Evolutionary conservation across 1,140 invertebrate genomes (phyloP).

Genomic region (Latrodectus geometricus): DNA sequence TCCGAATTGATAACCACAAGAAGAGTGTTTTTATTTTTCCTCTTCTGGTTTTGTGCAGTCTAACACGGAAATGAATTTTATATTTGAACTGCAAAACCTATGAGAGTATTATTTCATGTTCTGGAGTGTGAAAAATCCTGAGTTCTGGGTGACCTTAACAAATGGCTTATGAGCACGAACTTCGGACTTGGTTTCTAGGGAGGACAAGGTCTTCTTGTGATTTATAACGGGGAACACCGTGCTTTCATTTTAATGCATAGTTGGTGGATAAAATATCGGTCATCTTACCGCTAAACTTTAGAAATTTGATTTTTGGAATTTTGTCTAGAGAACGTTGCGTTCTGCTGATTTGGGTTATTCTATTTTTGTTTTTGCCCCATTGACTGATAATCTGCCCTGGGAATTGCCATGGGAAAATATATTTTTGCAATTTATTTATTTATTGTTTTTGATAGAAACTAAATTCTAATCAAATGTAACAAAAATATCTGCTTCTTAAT

Average conservation of each 20-base stretch:
- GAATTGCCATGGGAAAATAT: no score
- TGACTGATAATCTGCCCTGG: no score
- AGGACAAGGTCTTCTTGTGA: neutral
- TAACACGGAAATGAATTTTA: neutral
- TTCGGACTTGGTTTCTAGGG: neutral
- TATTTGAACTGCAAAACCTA: neutral
- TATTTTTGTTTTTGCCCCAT: no score
- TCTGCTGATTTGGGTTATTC: no score
- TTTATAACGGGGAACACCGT: neutral
- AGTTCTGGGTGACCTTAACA: neutral
- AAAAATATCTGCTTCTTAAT: no score
- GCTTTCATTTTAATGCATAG: neutral
- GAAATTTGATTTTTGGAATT: no score
- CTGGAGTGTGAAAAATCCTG: neutral
- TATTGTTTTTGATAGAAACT: no score
- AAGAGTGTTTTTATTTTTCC: neutral
- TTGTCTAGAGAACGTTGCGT: no score
- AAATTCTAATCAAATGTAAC: no score
- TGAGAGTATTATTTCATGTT: neutral
- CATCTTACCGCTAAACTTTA: neutral
- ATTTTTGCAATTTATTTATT: no score
- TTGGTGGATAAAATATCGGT: neutral
- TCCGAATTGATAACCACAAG: neutral
- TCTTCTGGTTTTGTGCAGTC: neutral
- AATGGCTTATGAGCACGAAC: neutral